Evolutionary conservation across 2,888 invertebrate genomes (phyloP).

Genomic region (Nineta flava): DNA sequence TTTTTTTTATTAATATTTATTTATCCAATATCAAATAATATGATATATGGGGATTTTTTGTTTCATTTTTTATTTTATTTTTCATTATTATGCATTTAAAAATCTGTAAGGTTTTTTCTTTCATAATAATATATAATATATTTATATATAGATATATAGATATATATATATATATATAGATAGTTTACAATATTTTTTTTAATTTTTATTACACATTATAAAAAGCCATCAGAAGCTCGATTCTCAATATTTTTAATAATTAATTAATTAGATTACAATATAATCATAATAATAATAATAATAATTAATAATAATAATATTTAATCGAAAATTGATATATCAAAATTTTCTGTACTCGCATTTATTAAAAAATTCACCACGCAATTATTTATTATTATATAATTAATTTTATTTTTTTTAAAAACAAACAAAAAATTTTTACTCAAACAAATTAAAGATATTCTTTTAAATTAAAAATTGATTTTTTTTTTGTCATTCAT

Average conservation of each 20-base stretch:
- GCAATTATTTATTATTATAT: no score
- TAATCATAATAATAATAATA: no score
- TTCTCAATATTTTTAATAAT: slow-evolving; percentile 3
- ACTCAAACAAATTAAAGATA: no score
- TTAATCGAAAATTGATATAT: not conserved
- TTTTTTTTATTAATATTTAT: not conserved
- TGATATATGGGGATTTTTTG: not conserved
- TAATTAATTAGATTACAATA: not conserved
- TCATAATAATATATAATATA: not conserved
- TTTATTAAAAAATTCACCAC: no score
- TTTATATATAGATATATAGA: not conserved
- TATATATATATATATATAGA: no score
- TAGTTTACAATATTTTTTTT: not conserved
- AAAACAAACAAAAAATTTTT: no score
- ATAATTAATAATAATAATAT: slow-evolving; percentile 1
- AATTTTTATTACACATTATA: slow-evolving; percentile 7
- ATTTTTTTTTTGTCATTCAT: no score
- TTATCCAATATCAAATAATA: slow-evolving; percentile 1
- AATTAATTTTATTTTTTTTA: no score
- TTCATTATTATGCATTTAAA: not conserved
- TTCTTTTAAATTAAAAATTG: no score
- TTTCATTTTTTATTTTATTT: not conserved
- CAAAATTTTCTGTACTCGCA: no score
- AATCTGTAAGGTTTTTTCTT: not conserved
- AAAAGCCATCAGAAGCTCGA: slow-evolving; percentile 8